phyloP scores from a whole-genome alignment of 2,797 vertebrate species.

The Pristis pectinata region DNA sequence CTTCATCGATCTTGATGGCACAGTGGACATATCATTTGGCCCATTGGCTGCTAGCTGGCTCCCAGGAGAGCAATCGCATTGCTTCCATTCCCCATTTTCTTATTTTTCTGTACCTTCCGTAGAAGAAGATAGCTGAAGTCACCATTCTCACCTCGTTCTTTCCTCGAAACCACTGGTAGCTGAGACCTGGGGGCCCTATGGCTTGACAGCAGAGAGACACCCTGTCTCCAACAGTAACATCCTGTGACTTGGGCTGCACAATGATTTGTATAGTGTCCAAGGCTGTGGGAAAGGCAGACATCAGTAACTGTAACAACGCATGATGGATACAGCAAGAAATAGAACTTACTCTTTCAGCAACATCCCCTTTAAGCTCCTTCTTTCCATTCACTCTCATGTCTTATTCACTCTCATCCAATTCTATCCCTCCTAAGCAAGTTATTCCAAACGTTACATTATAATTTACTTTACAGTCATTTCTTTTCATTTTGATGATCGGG shows the following conservation, averaged over 20 bases:
- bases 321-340: background rate
- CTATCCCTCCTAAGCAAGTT: background rate
- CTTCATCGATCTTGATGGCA: too few relatives aligned
- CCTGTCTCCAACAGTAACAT: constrained; percentile 48
- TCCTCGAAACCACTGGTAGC: constrained; percentile 78
- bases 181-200: constrained; percentile 53
- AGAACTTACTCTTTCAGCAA: background rate
- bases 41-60: too few relatives aligned
- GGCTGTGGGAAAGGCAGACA: background rate
- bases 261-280: constrained; percentile 55
- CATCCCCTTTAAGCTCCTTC: background rate
- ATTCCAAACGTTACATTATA: background rate
- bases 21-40: too few relatives aligned
- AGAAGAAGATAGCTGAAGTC: background rate
- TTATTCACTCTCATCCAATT: background rate
- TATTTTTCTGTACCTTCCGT: too few relatives aligned
- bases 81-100: too few relatives aligned
- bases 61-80: too few relatives aligned
- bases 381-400: background rate
- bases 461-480: background rate
- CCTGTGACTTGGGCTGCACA: constrained; percentile 61
- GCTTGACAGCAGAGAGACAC: constrained; percentile 64
- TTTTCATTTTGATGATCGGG: background rate
- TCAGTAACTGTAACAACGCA: background rate
- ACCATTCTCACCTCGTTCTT: constrained; percentile 60